A percentile compares a stretch with the other conserved stretches of the same genome.
Evolutionary conservation across 2,113 vertebrate genomes (phyloP).

Genomic region (Hippocampus mohnikei): DNA sequence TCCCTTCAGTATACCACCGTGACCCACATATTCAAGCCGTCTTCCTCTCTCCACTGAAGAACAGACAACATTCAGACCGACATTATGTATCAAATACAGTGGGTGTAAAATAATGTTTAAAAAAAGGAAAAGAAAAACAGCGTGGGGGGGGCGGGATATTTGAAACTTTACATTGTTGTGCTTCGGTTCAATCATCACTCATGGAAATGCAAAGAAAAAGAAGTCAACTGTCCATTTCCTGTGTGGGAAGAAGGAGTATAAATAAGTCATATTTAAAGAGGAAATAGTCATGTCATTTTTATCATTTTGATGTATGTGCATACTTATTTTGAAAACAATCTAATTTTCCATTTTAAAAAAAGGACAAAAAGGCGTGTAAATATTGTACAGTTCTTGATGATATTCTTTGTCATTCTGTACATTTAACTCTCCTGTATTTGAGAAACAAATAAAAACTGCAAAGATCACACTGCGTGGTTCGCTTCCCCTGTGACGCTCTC

Average conservation of each 20-base stretch:
- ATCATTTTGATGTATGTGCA: constrained; percentile 78
- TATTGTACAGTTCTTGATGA: constrained; percentile 82
- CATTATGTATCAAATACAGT: constrained; percentile 60
- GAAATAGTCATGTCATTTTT: constrained; percentile 76
- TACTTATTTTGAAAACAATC: constrained; percentile 81
- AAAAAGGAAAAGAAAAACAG: constrained; percentile 28
- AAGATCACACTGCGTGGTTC: constrained; percentile 57
- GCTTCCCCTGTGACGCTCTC: constrained; percentile 1
- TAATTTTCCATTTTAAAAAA: constrained; percentile 72
- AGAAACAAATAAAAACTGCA: constrained; percentile 80
- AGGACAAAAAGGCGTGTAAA: constrained; percentile 74
- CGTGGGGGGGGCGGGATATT: constrained; percentile 57
- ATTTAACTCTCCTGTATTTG: constrained; percentile 81
- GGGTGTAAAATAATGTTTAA: constrained; percentile 59
- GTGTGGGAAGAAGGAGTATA: constrained; percentile 70
- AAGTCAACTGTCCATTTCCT: constrained; percentile 68
- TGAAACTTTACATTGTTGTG: constrained; percentile 73
- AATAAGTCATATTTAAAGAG: constrained; percentile 80
- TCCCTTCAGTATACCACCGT: constrained; percentile 67
- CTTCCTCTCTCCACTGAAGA: constrained; percentile 68
- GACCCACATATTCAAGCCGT: constrained; percentile 70
- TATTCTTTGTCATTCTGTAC: constrained; percentile 78
- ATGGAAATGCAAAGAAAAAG: constrained; percentile 72
- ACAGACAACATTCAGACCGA: constrained; percentile 37
- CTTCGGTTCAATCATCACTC: constrained; percentile 74